These are phyloP conservation scores for Bradypodion ventrale DNA, from an alignment of 2,797 vertebrate species.

Conservation along the genomic window DNA sequence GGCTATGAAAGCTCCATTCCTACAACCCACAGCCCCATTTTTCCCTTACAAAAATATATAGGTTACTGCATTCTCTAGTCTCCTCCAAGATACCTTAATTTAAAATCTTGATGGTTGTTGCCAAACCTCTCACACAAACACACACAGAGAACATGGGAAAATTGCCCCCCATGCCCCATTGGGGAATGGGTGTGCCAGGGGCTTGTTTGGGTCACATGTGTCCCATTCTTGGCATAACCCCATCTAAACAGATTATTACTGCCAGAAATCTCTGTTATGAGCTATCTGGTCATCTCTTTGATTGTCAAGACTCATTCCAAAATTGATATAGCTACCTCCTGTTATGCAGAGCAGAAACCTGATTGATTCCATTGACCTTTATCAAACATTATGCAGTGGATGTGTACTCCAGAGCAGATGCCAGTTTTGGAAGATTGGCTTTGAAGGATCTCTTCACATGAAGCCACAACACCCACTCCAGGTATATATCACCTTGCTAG, in stretches of 20 bases:
- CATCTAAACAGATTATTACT: neutral
- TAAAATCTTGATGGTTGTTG: no score
- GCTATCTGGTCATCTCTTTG: neutral
- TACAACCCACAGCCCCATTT: no score
- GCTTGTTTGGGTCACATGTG: no score
- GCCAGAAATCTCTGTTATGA: neutral
- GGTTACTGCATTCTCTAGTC: no score
- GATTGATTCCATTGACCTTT: neutral
- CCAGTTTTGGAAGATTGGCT: neutral
- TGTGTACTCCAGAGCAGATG: neutral
- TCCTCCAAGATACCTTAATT: no score
- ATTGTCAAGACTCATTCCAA: neutral
- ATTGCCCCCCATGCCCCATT: no score
- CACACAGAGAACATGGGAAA: no score
- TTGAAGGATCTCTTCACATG: neutral
- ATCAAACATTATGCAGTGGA: neutral
- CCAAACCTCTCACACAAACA: no score
- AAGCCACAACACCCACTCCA: neutral
- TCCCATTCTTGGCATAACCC: no score
- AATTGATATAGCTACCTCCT: neutral
- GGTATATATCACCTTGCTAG: neutral
- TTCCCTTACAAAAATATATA: no score
- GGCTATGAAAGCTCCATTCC: no score
- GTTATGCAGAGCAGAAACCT: neutral
- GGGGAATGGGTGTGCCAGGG: no score